Percentiles rank a stretch among this genome's conserved stretches.
Conservation (phyloP, 2,888 invertebrate species). For the Drosophila testacea region DNA sequence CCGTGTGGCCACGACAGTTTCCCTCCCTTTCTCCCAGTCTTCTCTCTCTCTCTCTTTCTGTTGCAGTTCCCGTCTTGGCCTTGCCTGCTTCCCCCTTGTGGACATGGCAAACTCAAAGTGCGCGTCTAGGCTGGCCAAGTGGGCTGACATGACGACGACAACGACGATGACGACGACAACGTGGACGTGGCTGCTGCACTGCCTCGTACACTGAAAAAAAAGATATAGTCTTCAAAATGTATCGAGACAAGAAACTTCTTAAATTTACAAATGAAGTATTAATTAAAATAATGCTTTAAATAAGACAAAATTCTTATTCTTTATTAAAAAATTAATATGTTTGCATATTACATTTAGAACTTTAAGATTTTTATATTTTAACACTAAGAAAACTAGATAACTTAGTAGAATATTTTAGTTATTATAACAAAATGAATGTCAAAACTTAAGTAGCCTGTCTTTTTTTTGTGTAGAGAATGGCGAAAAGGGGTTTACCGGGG, state of each 20-base stretch:
- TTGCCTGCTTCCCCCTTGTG: constrained; percentile 29
- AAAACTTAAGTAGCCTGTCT: too few relatives aligned
- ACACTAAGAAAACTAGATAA: too few relatives aligned
- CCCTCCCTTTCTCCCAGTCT: not conserved
- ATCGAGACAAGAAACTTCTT: too few relatives aligned
- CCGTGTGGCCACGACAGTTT: constrained; percentile 39
- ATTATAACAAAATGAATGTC: too few relatives aligned
- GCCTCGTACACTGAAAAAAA: not conserved
- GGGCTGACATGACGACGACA: constrained; percentile 53
- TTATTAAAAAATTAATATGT: too few relatives aligned
- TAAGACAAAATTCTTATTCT: too few relatives aligned
- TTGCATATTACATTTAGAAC: too few relatives aligned
- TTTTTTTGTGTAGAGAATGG: not conserved
- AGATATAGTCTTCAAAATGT: not conserved
- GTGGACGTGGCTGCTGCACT: constrained; percentile 48
- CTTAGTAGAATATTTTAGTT: too few relatives aligned
- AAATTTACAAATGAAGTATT: too few relatives aligned
- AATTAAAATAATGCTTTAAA: too few relatives aligned
- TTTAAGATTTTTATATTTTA: too few relatives aligned
- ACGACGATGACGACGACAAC: constrained; percentile 27
- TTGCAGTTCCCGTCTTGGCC: not conserved
- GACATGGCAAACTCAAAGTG: constrained; percentile 31
- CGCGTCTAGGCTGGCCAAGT: constrained; percentile 58
- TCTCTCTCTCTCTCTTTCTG: not conserved
- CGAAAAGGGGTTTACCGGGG: not conserved